Evolutionary conservation across 2,888 invertebrate species (phyloP), one percentile per base, ranked within the genome.

Genomic region (Dynastes hyllus): DNA sequence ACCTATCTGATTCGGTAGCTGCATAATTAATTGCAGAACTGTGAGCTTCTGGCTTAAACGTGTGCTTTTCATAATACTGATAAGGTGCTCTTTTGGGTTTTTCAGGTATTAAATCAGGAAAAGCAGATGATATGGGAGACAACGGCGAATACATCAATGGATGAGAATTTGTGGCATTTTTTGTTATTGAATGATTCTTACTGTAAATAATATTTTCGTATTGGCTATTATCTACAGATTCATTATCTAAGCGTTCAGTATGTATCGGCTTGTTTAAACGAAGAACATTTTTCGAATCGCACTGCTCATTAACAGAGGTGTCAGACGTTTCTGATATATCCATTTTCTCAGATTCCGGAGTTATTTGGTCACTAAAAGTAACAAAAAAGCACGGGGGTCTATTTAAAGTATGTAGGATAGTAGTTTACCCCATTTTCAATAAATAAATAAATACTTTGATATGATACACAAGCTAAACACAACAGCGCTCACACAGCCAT

Each of bases 131-230:
- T 55, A 87, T 84, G 29, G 87, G 86, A 6, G 88, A 86, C 22
- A 83, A 82, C 13, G 88, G 86, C 6, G 87, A 87, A 81, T 84
- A 85, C 89, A 89, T 89, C 77, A 89, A 82, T 4, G 89, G 89
- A 83, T 89, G 89, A 27, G 87, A 88, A 83, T 89, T 86, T 61
- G 89, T 89, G 66, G 89, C 89, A 83, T 88, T 88, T 80, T 85
- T 81, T 22, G 81, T 82, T 69, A 81, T 16, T 5, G 81, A 81
- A 37, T 81, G 67, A 67, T 83, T 84, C 65, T 81, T 82, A 50
- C 80, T 76, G 16, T 73, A 67, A 32, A 78, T 76, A 16, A 79
- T 80, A 40, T 84, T 81, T 50, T 83, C 81, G 61, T 83, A 83
- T 78, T 82, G 81, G 61, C 82, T 82, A 80, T 85, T 84, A 78